phyloP scores from a whole-genome alignment of 2,797 vertebrate species.

The Cossypha niveicapilla region DNA sequence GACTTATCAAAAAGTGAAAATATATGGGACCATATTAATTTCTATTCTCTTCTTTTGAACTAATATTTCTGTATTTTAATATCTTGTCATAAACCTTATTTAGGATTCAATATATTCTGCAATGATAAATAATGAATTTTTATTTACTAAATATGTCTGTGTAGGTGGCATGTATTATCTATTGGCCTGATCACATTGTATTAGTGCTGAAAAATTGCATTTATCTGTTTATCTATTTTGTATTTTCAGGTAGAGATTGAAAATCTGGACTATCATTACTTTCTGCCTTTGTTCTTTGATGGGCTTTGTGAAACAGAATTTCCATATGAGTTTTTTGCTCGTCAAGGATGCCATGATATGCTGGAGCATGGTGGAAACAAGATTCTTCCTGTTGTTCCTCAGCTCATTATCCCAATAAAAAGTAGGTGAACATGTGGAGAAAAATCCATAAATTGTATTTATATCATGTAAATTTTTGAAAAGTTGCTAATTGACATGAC shows the following conservation, averaged over 20 bases:
- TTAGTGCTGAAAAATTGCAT: neutral
- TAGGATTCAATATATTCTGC: neutral
- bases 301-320: constrained; percentile 88
- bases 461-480: neutral
- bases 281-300: constrained; percentile 90
- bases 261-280: constrained; percentile 90
- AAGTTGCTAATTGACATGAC: constrained; percentile 11
- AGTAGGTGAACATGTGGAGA: constrained; percentile 77
- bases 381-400: constrained; percentile 89
- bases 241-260: constrained; percentile 86
- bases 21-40: neutral
- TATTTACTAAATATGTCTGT: neutral
- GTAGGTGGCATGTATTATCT: neutral
- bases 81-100: neutral
- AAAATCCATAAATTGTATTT: neutral
- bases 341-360: constrained; percentile 90
- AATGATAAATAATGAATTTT: neutral
- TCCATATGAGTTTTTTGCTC: constrained; percentile 91
- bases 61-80: neutral
- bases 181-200: neutral
- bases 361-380: constrained; percentile 89
- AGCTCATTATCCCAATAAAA: constrained; percentile 92
- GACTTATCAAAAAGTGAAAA: neutral
- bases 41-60: neutral
- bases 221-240: constrained; percentile 10